These are phyloP conservation scores for Promerops cafer DNA, from an alignment of 2,113 vertebrate genomes.

Conservation along the genomic window DNA sequence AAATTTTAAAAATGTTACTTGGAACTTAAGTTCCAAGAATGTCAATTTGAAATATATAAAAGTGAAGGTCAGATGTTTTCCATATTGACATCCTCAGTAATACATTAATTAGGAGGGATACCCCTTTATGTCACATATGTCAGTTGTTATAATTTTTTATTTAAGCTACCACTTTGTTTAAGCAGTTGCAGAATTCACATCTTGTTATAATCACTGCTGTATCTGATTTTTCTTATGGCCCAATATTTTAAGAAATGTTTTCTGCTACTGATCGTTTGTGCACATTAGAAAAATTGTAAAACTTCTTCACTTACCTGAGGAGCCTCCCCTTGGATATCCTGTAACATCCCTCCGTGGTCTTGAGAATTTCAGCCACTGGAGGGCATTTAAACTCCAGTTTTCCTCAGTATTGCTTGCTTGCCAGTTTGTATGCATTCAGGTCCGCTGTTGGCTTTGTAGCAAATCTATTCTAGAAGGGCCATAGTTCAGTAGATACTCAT, in stretches of 20 bases:
- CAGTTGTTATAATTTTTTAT: neutral
- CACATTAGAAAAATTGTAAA: neutral
- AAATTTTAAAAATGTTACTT: neutral
- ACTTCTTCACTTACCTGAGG: neutral
- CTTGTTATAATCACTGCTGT: neutral
- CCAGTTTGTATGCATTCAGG: neutral
- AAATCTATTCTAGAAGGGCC: neutral
- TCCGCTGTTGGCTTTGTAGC: neutral
- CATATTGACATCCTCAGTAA: neutral
- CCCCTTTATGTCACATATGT: neutral
- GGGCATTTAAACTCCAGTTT: slow-evolving; percentile 33
- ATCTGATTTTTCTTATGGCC: neutral
- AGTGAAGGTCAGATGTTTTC: neutral
- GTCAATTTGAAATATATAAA: neutral
- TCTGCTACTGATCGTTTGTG: neutral
- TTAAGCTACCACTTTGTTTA: neutral
- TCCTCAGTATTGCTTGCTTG: neutral
- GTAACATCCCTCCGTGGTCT: neutral
- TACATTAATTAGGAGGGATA: neutral
- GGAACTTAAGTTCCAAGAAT: neutral
- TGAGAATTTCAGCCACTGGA: slow-evolving; percentile 33
- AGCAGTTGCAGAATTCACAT: neutral
- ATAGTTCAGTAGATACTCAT: neutral
- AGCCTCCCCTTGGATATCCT: neutral
- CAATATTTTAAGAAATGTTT: neutral